Evolutionary conservation across 2,888 invertebrate species (phyloP).

Genomic region (Carterocephalus palaemon): DNA sequence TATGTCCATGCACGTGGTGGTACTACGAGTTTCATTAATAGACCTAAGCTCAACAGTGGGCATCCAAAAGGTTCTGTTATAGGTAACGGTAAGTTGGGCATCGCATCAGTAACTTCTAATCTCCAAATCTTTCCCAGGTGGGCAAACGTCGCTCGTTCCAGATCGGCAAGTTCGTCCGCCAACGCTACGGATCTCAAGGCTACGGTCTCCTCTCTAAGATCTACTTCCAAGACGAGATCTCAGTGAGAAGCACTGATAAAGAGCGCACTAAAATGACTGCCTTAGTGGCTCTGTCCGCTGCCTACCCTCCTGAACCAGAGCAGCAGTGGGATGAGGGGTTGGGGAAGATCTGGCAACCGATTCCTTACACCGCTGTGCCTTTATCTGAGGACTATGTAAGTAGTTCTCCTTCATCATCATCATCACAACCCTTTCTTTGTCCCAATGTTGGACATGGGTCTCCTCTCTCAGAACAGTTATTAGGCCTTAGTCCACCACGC

Average conservation of each 20-base stretch:
- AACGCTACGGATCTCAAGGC: constrained; percentile 53
- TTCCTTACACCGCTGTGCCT: constrained; percentile 60
- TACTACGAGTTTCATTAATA: too few species aligned
- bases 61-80: too few species aligned
- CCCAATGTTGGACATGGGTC: too few species aligned
- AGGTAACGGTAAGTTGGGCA: background rate
- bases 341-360: constrained; percentile 67
- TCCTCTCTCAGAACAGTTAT: too few species aligned
- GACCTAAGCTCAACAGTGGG: too few species aligned
- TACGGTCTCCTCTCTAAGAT: constrained; percentile 51
- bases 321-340: constrained; percentile 67
- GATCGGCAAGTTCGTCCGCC: constrained; percentile 56
- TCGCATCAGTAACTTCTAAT: background rate
- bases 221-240: constrained; percentile 54
- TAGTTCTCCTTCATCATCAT: constrained; percentile 28
- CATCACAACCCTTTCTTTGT: too few species aligned
- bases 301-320: constrained; percentile 58
- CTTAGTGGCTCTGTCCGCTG: constrained; percentile 61
- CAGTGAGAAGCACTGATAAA: constrained; percentile 63
- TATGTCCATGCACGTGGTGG: too few species aligned
- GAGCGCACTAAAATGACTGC: constrained; percentile 69
- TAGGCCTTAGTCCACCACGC: too few species aligned
- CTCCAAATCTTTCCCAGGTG: constrained; percentile 37
- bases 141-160: constrained; percentile 61
- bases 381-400: constrained; percentile 64